phyloP scores from a whole-genome alignment of 2,888 invertebrate genomes.

The Miltochrista miniata region DNA sequence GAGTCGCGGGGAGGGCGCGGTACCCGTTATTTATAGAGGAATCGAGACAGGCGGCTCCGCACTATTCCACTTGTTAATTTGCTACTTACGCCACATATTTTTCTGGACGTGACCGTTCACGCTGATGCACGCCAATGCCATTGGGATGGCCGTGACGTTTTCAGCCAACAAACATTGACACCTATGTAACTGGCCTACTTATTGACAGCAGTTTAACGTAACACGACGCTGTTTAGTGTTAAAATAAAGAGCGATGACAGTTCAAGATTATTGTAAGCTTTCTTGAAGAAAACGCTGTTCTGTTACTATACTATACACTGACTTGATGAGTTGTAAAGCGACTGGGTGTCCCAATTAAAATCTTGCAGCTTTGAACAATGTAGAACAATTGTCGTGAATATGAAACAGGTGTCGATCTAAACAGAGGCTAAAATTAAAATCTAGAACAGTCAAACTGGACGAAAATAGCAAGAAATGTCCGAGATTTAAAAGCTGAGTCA shows the following conservation, averaged over 20 bases:
- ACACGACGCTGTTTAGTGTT: conserved; percentile 44
- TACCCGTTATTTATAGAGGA: conserved; percentile 76
- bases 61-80: conserved; percentile 77
- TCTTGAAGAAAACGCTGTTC: too few species aligned
- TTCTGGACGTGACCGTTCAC: conserved; percentile 72
- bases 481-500: conserved; percentile 52
- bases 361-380: background rate
- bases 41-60: conserved; percentile 74
- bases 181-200: conserved; percentile 72
- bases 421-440: conserved; percentile 31
- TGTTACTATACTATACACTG: too few species aligned
- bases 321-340: too few species aligned
- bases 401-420: background rate
- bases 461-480: conserved; percentile 47
- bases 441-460: conserved; percentile 48
- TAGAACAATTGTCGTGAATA: background rate
- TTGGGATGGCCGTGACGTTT: conserved; percentile 56
- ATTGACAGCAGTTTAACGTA: conserved; percentile 52
- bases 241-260: conserved; percentile 50
- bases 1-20: conserved; percentile 43
- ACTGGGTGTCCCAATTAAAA: too few species aligned
- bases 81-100: conserved; percentile 76
- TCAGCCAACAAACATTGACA: conserved; percentile 80
- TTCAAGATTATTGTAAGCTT: conserved; percentile 22
- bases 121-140: conserved; percentile 71